Evolutionary conservation across 1,140 invertebrate genomes (phyloP).

Genomic region (Coptotermes formosanus): DNA sequence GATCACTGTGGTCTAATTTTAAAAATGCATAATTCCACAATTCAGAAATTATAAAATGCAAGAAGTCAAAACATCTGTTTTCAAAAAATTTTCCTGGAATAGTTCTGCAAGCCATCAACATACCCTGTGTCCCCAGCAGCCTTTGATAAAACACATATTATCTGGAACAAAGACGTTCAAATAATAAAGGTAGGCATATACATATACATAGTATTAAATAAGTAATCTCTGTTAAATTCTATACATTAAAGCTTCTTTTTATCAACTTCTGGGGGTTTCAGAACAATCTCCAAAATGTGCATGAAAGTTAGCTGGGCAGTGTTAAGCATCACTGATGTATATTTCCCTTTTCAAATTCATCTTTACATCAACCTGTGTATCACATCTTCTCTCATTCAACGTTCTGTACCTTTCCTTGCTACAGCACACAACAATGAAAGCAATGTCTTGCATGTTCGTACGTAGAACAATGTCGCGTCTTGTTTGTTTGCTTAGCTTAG

Average conservation of each 20-base stretch:
- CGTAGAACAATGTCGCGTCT: not conserved
- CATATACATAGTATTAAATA: not conserved
- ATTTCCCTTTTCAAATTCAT: not conserved
- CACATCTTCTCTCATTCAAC: not conserved
- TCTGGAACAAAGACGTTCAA: not conserved
- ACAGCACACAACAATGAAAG: conserved; percentile 6
- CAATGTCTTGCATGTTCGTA: not conserved
- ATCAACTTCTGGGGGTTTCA: not conserved
- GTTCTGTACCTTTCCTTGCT: not conserved
- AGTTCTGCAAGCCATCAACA: not conserved
- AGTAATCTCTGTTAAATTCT: not conserved
- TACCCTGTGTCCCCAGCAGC: not conserved
- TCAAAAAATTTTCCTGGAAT: not conserved
- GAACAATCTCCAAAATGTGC: not conserved
- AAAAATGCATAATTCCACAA: not conserved
- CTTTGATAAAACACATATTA: not conserved
- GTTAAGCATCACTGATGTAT: not conserved
- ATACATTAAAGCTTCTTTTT: not conserved
- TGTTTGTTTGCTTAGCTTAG: not conserved
- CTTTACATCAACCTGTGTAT: not conserved
- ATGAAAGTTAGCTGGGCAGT: not conserved
- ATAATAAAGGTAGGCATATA: not conserved
- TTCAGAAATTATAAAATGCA: not conserved
- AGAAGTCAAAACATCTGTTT: not conserved
- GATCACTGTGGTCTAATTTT: not conserved